These are phyloP conservation scores for Mustela erminea DNA, from an alignment of 2,797 vertebrate species.

Conservation along the genomic window DNA sequence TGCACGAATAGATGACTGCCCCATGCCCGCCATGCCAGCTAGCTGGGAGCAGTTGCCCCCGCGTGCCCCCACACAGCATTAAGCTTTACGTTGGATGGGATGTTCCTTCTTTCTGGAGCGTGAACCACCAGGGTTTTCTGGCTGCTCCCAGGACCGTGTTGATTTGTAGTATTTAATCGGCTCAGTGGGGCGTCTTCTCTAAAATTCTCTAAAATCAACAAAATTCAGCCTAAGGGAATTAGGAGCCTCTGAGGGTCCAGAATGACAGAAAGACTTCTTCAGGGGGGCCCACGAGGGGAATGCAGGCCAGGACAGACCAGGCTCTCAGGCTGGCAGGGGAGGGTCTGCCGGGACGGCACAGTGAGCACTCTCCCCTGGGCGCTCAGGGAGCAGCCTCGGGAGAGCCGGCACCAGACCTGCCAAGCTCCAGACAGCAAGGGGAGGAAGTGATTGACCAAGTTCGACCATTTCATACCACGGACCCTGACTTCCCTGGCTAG, in stretches of 20 bases:
- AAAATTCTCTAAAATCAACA: constrained; percentile 33
- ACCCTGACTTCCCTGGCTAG: not conserved
- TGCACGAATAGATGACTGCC: not conserved
- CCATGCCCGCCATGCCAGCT: too few species aligned
- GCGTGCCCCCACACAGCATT: not conserved
- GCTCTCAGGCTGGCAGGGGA: not conserved
- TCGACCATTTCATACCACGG: not conserved
- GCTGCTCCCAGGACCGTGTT: not conserved
- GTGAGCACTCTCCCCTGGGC: fast-evolving
- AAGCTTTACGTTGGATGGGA: not conserved
- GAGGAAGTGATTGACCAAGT: not conserved
- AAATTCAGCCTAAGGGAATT: not conserved
- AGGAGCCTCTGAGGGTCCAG: not conserved
- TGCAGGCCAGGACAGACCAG: not conserved
- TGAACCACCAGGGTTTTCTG: not conserved
- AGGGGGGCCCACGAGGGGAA: not conserved
- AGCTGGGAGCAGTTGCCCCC: too few species aligned
- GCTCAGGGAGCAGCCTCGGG: not conserved
- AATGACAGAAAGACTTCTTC: not conserved
- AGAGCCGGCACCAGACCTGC: not conserved
- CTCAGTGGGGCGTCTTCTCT: not conserved
- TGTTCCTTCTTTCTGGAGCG: not conserved
- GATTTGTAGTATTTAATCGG: not conserved
- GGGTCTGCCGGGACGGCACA: not conserved
- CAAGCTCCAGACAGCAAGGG: not conserved